These are phyloP conservation scores for Lycaena phlaeas DNA, from an alignment of 2,888 invertebrate species.

Conservation along the genomic window DNA sequence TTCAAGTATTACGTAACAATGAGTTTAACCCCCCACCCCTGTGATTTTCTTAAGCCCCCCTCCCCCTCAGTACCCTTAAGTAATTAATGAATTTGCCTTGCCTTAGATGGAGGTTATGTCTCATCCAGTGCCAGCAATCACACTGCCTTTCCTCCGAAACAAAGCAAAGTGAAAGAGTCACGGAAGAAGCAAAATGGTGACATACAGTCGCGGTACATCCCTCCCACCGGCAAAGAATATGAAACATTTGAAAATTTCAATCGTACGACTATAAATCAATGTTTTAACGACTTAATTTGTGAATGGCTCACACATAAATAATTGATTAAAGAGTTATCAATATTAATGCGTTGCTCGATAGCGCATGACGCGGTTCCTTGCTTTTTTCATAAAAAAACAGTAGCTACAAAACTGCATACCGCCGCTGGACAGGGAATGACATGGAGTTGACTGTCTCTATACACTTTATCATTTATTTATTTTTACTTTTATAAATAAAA, in stretches of 20 bases:
- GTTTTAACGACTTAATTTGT: slow-evolving; percentile 49
- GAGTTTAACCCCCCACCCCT: too few relatives aligned
- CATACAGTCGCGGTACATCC: slow-evolving; percentile 2
- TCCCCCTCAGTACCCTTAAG: too few relatives aligned
- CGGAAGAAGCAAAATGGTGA: too few relatives aligned
- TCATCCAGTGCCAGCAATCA: too few relatives aligned
- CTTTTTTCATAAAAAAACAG: slow-evolving; percentile 52
- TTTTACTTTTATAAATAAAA: too few relatives aligned
- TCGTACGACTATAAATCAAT: slow-evolving; percentile 32
- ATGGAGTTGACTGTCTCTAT: slow-evolving; percentile 38
- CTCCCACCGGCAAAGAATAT: too few relatives aligned
- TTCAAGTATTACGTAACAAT: too few relatives aligned
- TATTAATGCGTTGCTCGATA: slow-evolving; percentile 46
- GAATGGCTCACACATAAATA: slow-evolving; percentile 42
- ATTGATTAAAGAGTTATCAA: slow-evolving; percentile 52
- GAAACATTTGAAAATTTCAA: not conserved
- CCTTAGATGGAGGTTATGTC: too few relatives aligned
- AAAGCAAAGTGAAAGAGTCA: too few relatives aligned
- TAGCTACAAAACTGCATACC: slow-evolving; percentile 56
- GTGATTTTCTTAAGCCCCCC: too few relatives aligned
- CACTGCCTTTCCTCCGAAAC: too few relatives aligned
- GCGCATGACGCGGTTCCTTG: slow-evolving; percentile 50
- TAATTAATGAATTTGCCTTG: too few relatives aligned
- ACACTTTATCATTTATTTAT: slow-evolving; percentile 28
- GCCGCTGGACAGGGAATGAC: slow-evolving; percentile 43